These are phyloP conservation scores for Nicator chloris DNA, from an alignment of 2,113 vertebrate species.

Conservation along the genomic window DNA sequence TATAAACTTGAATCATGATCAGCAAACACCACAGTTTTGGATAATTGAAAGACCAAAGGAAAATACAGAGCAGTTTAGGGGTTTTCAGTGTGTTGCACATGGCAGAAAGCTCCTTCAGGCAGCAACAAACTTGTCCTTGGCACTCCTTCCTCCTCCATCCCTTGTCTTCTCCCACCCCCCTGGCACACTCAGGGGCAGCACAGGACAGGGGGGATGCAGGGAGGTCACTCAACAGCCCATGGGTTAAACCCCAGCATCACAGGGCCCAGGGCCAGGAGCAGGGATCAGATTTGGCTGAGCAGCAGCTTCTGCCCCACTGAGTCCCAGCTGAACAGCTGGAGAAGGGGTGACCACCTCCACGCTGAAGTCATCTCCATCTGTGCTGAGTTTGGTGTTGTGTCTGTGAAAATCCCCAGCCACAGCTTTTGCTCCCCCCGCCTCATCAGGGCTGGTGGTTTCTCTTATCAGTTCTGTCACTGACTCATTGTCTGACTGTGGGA, in stretches of 20 bases:
- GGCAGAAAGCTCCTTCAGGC: background rate
- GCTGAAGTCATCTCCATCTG: background rate
- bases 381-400: background rate
- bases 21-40: background rate
- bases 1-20: background rate
- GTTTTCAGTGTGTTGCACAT: background rate
- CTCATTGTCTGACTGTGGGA: background rate
- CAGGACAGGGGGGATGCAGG: background rate
- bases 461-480: slow-evolving; percentile 19
- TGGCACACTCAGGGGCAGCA: fast-evolving
- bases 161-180: background rate
- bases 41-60: background rate
- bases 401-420: background rate
- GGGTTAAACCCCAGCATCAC: background rate
- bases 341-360: background rate
- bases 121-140: background rate
- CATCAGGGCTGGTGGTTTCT: background rate
- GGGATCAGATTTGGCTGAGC: background rate
- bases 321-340: background rate
- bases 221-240: background rate
- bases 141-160: background rate
- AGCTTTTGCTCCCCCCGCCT: background rate
- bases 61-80: background rate
- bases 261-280: background rate
- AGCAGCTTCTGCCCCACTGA: background rate